Conservation (phyloP, 2,113 vertebrate genomes). For the Redunca redunca region DNA sequence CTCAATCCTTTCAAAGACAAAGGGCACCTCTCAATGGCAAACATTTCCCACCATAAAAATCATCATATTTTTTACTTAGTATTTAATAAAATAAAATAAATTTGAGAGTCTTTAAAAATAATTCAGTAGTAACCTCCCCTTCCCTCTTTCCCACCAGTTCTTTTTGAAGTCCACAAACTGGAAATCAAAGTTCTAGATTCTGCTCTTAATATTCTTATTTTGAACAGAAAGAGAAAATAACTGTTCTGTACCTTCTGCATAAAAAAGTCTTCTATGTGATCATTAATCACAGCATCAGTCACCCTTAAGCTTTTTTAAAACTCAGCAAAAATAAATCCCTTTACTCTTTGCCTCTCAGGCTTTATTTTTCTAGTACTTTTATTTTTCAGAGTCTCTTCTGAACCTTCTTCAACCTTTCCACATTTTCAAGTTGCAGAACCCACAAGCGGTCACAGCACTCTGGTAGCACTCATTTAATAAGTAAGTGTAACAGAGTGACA, state of each 20-base stretch:
- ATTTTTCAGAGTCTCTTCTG: conserved; percentile 57
- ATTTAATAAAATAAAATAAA: conserved; percentile 11
- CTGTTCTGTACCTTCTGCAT: background rate
- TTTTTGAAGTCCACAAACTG: background rate
- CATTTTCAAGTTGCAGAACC: conserved; percentile 44
- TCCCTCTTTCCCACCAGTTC: background rate
- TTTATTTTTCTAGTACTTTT: conserved; percentile 44
- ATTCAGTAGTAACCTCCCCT: background rate
- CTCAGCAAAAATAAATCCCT: conserved; percentile 27
- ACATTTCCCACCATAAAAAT: background rate
- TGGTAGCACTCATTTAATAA: background rate
- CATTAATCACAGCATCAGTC: background rate
- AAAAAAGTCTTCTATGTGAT: background rate
- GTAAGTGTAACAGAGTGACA: background rate
- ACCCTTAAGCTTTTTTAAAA: conserved; percentile 30
- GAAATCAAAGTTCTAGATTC: background rate
- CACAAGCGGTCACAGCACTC: conserved; percentile 26
- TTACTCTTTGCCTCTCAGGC: conserved; percentile 3
- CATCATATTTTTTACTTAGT: background rate
- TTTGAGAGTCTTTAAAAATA: background rate
- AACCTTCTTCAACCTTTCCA: conserved; percentile 55
- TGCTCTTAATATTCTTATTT: background rate
- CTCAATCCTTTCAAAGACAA: background rate
- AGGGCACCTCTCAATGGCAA: background rate
- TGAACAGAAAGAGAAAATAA: background rate